Evolutionary conservation across 2,888 invertebrate species (phyloP).

Genomic region (Idaea aversata): DNA sequence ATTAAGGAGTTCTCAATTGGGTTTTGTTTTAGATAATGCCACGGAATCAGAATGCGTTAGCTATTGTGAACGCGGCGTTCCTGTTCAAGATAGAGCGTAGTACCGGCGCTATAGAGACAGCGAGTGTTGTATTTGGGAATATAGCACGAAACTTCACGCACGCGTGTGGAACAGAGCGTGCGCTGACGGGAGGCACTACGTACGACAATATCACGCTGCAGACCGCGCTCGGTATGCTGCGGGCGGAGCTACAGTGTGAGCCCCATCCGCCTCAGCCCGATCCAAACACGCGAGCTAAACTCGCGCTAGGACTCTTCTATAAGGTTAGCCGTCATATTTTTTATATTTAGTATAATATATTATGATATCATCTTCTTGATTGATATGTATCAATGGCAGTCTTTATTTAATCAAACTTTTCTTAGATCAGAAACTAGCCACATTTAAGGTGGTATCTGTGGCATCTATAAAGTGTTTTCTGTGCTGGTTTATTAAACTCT

Average conservation of each 20-base stretch:
- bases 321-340: conserved; percentile 81
- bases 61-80: conserved; percentile 88
- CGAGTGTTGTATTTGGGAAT: conserved; percentile 84
- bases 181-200: conserved; percentile 51
- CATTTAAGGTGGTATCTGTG: no score
- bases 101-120: conserved; percentile 42
- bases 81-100: conserved; percentile 75
- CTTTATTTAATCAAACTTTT: no score
- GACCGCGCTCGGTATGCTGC: conserved; percentile 74
- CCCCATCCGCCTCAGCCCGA: conserved; percentile 83
- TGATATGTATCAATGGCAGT: no score
- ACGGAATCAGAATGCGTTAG: conserved; percentile 87
- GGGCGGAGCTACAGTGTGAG: conserved; percentile 82
- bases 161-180: conserved; percentile 78
- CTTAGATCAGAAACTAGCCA: no score
- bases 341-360: no score
- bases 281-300: conserved; percentile 83
- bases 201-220: conserved; percentile 64
- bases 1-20: neutral
- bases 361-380: no score
- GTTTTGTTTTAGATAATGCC: conserved; percentile 82
- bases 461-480: no score
- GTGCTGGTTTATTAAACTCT: no score
- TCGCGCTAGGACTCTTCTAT: conserved; percentile 88
- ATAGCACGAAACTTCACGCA: conserved; percentile 80